A percentile compares a stretch with the other conserved stretches of the same genome.
Conservation (phyloP, 2,113 vertebrate genomes). For the Oreotrochilus melanogaster region DNA sequence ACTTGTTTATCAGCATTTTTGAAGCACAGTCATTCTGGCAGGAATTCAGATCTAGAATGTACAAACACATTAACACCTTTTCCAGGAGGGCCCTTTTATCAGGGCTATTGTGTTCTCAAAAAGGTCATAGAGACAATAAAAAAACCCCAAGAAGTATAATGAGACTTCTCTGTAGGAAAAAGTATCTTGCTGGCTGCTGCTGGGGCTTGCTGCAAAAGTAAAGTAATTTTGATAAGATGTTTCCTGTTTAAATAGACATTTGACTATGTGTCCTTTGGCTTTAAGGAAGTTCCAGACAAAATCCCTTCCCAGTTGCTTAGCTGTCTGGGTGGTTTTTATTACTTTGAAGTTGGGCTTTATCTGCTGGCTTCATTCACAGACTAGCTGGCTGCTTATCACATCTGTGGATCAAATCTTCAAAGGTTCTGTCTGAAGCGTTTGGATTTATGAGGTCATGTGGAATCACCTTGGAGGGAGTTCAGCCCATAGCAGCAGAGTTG, state of each 20-base stretch:
- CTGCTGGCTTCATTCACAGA: constrained; percentile 54
- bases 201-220: background rate
- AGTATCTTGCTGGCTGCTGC: constrained; percentile 4
- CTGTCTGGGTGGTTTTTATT: constrained; percentile 45
- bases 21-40: constrained; percentile 15
- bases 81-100: constrained; percentile 25
- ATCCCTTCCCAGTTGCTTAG: constrained; percentile 29
- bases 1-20: constrained; percentile 23
- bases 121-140: background rate
- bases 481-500: background rate
- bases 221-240: constrained; percentile 40
- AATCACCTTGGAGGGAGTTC: constrained; percentile 17
- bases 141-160: background rate
- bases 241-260: constrained; percentile 61
- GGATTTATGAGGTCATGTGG: constrained; percentile 55
- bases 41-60: constrained; percentile 39
- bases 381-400: constrained; percentile 58
- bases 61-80: constrained; percentile 51
- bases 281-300: constrained; percentile 24
- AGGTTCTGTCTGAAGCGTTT: constrained; percentile 48
- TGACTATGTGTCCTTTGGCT: constrained; percentile 25
- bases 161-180: background rate
- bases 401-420: constrained; percentile 62
- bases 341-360: constrained; percentile 64
- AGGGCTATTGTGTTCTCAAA: background rate